Percentiles rank a stretch among this genome's conserved stretches.
phyloP scores from a whole-genome alignment of 2,888 invertebrate genomes.

The Eristalinus sepulchralis region DNA sequence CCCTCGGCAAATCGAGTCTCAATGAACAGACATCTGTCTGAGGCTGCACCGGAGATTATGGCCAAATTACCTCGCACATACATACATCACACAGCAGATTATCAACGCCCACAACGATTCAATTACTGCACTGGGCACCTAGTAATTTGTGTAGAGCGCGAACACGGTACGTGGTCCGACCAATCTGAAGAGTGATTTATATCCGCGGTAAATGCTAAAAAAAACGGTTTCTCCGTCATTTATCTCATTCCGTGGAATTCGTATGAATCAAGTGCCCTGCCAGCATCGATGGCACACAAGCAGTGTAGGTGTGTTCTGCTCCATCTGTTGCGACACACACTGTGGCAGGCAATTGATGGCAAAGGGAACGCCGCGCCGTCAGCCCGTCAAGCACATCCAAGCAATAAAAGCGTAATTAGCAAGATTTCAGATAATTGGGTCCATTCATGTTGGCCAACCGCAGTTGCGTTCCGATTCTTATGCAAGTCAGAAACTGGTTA shows the following conservation, averaged over 20 bases:
- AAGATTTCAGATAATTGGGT: conserved; percentile 43
- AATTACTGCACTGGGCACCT: neutral
- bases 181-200: neutral
- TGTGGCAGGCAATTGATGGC: neutral
- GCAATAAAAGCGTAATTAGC: conserved; percentile 29
- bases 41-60: neutral
- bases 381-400: neutral
- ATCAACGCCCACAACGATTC: neutral
- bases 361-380: neutral
- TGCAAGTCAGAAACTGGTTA: neutral
- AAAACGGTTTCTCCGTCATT: neutral
- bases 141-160: neutral
- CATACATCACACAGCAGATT: neutral
- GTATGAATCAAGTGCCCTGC: neutral
- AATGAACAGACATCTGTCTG: neutral
- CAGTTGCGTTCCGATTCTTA: neutral
- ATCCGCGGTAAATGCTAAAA: neutral
- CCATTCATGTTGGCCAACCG: conserved; percentile 18
- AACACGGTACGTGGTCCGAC: neutral
- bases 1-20: neutral
- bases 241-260: neutral
- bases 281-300: neutral
- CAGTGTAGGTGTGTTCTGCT: neutral
- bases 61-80: neutral
- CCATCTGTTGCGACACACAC: neutral